Conservation (phyloP, 2,797 vertebrate genomes). For the Falco concolor region DNA sequence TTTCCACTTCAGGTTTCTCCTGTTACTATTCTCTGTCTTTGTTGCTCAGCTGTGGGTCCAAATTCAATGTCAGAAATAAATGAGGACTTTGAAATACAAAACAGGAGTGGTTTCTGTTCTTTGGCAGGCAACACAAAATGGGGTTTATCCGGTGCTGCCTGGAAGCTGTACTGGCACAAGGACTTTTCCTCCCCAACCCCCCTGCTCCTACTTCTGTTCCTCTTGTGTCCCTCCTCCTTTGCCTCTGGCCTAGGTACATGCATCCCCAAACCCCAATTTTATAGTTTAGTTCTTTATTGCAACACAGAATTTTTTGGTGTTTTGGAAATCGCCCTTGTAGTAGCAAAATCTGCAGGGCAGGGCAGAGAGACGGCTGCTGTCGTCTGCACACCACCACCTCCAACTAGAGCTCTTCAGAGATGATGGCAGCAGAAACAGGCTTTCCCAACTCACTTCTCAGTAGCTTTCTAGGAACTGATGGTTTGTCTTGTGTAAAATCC, state of each 20-base stretch:
- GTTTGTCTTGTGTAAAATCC: constrained; percentile 4
- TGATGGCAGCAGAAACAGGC: not conserved
- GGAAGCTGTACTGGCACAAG: not conserved
- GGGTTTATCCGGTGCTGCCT: not conserved
- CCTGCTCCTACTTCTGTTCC: not conserved
- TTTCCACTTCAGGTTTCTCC: constrained; percentile 41
- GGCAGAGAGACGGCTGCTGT: not conserved
- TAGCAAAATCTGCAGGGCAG: not conserved
- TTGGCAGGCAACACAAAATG: not conserved
- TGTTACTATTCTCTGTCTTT: constrained; percentile 49
- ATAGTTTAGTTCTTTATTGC: constrained; percentile 47
- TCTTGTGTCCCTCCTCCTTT: not conserved
- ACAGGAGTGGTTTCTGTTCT: not conserved
- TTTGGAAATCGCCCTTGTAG: not conserved
- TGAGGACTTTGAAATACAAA: constrained; percentile 69
- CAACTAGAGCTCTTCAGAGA: not conserved
- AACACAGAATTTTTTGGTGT: not conserved
- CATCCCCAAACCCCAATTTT: not conserved
- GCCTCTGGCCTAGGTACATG: not conserved
- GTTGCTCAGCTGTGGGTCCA: constrained; percentile 61
- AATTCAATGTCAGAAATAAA: constrained; percentile 72
- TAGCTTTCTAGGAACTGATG: constrained; percentile 42
- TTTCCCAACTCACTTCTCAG: constrained; percentile 11
- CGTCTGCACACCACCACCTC: fast-evolving
- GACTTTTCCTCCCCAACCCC: not conserved